phyloP scores from a whole-genome alignment of 1,140 invertebrate genomes.

The Leptopilina clavipes region DNA sequence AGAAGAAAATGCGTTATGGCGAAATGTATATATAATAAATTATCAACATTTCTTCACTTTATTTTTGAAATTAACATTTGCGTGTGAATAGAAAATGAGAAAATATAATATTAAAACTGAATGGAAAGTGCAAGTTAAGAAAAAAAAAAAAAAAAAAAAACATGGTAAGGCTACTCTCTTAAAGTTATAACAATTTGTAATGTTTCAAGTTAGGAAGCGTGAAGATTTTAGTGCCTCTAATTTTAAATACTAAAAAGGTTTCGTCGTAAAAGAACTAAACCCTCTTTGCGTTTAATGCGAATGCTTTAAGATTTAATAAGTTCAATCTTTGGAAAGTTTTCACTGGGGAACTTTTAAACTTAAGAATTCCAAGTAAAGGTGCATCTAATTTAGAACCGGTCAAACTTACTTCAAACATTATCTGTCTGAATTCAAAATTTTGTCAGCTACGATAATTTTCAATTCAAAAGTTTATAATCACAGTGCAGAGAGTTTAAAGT shows the following conservation, averaged over 20 bases:
- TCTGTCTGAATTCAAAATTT: slow-evolving; percentile 20
- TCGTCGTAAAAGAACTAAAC: neutral
- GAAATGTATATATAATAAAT: slow-evolving; percentile 24
- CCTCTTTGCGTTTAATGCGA: slow-evolving; percentile 18
- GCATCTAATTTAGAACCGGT: slow-evolving; percentile 20
- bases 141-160: neutral
- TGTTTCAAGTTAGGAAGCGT: slow-evolving; percentile 12
- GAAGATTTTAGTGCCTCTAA: slow-evolving; percentile 19
- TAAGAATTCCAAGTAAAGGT: slow-evolving; percentile 5
- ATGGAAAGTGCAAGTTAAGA: slow-evolving; percentile 42
- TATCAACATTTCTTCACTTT: slow-evolving; percentile 37
- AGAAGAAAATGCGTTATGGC: slow-evolving; percentile 48
- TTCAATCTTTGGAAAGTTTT: slow-evolving; percentile 22
- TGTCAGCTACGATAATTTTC: slow-evolving; percentile 15
- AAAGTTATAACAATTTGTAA: slow-evolving; percentile 12
- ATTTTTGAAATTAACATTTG: slow-evolving; percentile 42
- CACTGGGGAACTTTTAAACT: slow-evolving; percentile 2
- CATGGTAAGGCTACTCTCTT: neutral
- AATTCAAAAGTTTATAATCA: slow-evolving; percentile 20
- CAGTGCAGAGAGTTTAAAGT: neutral
- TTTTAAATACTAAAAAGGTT: slow-evolving; percentile 17
- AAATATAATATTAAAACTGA: slow-evolving; percentile 38
- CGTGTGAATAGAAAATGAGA: slow-evolving; percentile 37
- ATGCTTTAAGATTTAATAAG: slow-evolving; percentile 27
- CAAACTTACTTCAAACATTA: slow-evolving; percentile 20